These are phyloP conservation scores for Antidorcas marsupialis DNA, from an alignment of 2,113 vertebrate genomes.

Conservation along the genomic window DNA sequence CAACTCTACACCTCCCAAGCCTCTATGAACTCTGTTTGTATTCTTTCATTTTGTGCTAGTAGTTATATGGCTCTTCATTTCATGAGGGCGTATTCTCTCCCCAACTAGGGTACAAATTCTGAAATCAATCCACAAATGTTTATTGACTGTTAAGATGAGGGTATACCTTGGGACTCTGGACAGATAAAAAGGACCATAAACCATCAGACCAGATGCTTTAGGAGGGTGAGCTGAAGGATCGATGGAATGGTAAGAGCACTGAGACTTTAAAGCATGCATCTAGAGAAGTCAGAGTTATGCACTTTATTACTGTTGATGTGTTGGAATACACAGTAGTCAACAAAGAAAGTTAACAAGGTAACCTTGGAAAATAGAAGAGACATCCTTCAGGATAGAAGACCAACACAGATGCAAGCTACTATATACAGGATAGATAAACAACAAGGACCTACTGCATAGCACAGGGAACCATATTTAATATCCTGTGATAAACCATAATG, in stretches of 20 bases:
- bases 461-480: not conserved
- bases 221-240: not conserved
- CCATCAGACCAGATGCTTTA: conserved; percentile 9
- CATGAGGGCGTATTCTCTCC: not conserved
- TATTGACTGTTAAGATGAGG: conserved; percentile 19
- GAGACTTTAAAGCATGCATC: not conserved
- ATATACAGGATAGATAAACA: not conserved
- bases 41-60: conserved; percentile 44
- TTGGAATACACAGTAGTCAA: not conserved
- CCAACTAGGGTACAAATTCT: not conserved
- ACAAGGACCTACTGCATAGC: not conserved
- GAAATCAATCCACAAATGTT: not conserved
- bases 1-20: conserved; percentile 10
- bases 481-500: not conserved
- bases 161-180: not conserved
- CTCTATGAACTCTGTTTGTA: conserved; percentile 24
- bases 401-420: not conserved
- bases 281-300: not conserved
- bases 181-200: conserved; percentile 17
- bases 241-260: not conserved
- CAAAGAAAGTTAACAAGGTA: conserved; percentile 5
- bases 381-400: not conserved
- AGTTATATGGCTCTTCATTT: conserved; percentile 16
- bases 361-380: not conserved
- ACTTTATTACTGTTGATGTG: not conserved